Conservation (phyloP, 2,888 invertebrate genomes). For the Calameuta idolon region DNA sequence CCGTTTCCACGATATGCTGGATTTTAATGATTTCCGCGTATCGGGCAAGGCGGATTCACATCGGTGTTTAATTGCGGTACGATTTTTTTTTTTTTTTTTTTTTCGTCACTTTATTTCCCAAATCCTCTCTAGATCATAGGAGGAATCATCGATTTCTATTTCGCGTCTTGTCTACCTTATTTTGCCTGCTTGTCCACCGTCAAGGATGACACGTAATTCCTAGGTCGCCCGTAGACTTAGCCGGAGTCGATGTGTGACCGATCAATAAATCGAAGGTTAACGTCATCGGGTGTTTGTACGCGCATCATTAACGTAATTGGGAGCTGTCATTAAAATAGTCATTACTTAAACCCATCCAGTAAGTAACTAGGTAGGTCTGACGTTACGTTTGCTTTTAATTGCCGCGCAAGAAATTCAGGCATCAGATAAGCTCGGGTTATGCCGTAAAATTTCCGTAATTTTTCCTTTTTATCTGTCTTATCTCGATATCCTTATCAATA, state of each 20-base stretch:
- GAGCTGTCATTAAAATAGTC: neutral
- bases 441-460: neutral
- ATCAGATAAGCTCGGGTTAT: too few relatives aligned
- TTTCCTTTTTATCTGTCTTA: neutral
- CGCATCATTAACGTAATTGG: neutral
- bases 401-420: neutral
- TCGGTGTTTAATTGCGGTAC: neutral
- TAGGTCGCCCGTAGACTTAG: neutral
- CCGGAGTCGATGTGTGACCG: neutral
- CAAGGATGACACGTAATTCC: neutral
- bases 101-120: too few relatives aligned
- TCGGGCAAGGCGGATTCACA: neutral
- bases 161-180: neutral
- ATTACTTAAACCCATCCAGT: neutral
- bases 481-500: neutral
- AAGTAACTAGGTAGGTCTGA: neutral
- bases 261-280: slow-evolving; percentile 6
- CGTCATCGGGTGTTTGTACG: neutral
- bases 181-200: neutral
- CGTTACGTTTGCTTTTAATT: neutral
- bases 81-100: neutral
- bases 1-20: neutral
- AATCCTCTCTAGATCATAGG: too few relatives aligned
- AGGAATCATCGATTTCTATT: too few relatives aligned
- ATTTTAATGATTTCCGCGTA: neutral